Evolutionary conservation across 2,797 vertebrate genomes (phyloP).

Genomic region (Potorous gilbertii): DNA sequence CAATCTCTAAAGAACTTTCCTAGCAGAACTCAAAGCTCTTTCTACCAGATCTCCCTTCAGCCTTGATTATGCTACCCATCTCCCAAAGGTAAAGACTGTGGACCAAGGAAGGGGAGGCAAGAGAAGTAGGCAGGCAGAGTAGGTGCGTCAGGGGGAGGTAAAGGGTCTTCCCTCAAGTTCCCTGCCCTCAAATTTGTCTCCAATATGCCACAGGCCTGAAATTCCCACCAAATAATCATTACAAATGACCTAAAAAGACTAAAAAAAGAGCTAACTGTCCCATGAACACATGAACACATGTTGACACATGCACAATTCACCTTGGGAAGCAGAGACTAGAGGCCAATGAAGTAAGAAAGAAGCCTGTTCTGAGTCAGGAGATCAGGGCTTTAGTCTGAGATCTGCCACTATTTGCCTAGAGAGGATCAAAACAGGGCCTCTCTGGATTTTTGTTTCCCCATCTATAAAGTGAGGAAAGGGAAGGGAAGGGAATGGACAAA

Average conservation of each 20-base stretch:
- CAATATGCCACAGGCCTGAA: not conserved
- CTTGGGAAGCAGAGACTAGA: not conserved
- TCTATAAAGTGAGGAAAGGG: not conserved
- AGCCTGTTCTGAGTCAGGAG: not conserved
- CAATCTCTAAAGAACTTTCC: not conserved
- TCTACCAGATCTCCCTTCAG: not conserved
- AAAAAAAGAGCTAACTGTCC: not conserved
- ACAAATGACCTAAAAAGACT: not conserved
- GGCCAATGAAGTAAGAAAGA: not conserved
- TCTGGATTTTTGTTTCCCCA: not conserved
- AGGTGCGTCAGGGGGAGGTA: not conserved
- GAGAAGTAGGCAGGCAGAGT: not conserved
- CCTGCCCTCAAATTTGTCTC: not conserved
- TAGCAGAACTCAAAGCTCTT: not conserved
- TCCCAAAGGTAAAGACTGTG: slow-evolving; percentile 46
- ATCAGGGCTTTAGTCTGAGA: not conserved
- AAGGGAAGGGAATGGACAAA: not conserved
- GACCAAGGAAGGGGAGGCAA: not conserved
- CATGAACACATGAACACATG: not conserved
- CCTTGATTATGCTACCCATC: not conserved
- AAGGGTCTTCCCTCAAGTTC: not conserved
- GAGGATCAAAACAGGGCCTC: not conserved
- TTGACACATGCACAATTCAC: not conserved
- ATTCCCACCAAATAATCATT: slow-evolving; percentile 15
- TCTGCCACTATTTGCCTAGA: not conserved